These are phyloP conservation scores for Phymatocera aterrima DNA, from an alignment of 2,888 invertebrate species.

Conservation along the genomic window DNA sequence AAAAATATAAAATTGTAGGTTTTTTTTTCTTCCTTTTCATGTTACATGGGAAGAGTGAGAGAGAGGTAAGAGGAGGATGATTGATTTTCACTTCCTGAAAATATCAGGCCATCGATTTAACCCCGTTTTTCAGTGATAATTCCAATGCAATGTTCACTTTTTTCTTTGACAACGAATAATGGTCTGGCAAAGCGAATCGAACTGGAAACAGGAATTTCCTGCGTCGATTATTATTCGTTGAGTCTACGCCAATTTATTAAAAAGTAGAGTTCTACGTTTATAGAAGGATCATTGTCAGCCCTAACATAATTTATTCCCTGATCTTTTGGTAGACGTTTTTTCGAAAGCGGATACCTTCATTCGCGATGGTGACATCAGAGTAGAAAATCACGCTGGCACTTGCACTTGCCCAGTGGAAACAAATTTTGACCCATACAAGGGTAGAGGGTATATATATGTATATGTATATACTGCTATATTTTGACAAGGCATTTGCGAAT, in stretches of 20 bases:
- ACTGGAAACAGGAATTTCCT: conserved; percentile 30
- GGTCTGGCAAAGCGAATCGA: not conserved
- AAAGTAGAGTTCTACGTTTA: not conserved
- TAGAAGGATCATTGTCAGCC: not conserved
- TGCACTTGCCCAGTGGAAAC: too few species aligned
- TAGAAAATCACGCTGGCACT: too few species aligned
- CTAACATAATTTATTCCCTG: conserved; percentile 15
- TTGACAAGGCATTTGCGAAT: not conserved
- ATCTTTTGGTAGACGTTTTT: not conserved
- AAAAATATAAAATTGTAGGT: not conserved
- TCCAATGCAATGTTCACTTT: conserved; percentile 9
- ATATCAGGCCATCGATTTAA: not conserved
- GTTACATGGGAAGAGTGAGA: not conserved
- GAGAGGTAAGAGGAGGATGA: too few species aligned
- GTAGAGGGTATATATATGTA: too few species aligned
- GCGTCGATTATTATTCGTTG: conserved; percentile 38
- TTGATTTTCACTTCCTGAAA: not conserved
- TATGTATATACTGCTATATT: not conserved
- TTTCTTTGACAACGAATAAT: conserved; percentile 21
- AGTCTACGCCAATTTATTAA: conserved; percentile 19
- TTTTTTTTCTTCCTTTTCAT: not conserved
- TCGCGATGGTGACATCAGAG: not conserved
- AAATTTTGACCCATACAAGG: too few species aligned
- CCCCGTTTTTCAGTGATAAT: not conserved
- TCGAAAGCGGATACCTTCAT: not conserved